These are phyloP conservation scores for Tautogolabrus adspersus DNA, from an alignment of 2,113 vertebrate species.

Conservation along the genomic window DNA sequence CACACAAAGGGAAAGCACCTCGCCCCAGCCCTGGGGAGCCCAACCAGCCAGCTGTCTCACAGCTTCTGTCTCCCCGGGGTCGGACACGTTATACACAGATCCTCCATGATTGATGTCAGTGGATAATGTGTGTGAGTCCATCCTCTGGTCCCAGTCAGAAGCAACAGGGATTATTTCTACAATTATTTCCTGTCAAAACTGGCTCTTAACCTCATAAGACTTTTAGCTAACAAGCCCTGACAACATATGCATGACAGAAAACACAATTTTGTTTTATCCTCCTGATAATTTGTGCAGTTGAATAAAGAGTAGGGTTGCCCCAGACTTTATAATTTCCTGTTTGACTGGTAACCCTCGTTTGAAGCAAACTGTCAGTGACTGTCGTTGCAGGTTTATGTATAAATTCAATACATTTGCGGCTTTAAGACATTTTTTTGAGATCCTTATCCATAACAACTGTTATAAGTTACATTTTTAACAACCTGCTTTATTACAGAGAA, in stretches of 20 bases:
- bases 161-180: not conserved
- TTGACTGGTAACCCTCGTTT: too few species aligned
- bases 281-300: too few species aligned
- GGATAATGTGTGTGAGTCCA: constrained; percentile 18
- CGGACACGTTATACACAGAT: constrained; percentile 37
- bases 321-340: too few species aligned
- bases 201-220: not conserved
- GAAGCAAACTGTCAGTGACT: too few species aligned
- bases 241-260: not conserved
- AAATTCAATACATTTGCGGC: too few species aligned
- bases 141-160: not conserved
- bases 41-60: constrained; percentile 66
- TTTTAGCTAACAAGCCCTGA: not conserved
- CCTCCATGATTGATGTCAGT: constrained; percentile 46
- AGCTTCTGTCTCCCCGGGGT: constrained; percentile 56
- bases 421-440: too few species aligned
- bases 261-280: too few species aligned
- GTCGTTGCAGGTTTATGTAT: too few species aligned
- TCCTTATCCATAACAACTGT: too few species aligned
- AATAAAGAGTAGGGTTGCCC: too few species aligned
- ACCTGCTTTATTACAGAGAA: too few species aligned
- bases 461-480: too few species aligned
- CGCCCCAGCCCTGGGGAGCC: constrained; percentile 51
- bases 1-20: constrained; percentile 58
- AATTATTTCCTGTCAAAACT: not conserved